A percentile compares a stretch with the other conserved stretches of the same genome.
Conservation (phyloP, 2,888 invertebrate genomes). For the Pyrrhia umbra region DNA sequence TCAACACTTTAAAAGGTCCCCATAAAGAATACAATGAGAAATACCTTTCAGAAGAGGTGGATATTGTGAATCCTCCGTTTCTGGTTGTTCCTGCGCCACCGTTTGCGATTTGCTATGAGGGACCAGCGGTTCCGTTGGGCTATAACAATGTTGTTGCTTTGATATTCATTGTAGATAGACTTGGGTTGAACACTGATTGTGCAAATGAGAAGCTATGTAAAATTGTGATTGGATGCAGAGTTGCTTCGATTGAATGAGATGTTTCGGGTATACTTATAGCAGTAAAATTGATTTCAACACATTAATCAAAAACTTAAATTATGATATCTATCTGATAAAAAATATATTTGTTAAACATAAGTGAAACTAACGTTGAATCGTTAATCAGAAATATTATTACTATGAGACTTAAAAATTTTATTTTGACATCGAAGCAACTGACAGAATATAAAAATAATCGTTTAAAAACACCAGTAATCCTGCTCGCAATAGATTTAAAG, state of each 20-base stretch:
- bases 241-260: conserved; percentile 34
- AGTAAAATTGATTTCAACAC: not conserved
- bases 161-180: conserved; percentile 7
- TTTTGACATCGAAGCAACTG: conserved; percentile 46
- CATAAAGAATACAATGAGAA: conserved; percentile 12
- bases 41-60: conserved; percentile 89
- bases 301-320: not conserved
- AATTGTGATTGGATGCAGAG: conserved; percentile 32
- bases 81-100: conserved; percentile 79
- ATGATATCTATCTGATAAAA: too few species aligned
- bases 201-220: conserved; percentile 45
- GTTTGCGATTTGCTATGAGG: conserved; percentile 88
- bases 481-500: conserved; percentile 30
- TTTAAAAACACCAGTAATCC: conserved; percentile 9
- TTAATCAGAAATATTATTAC: too few species aligned
- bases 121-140: conserved; percentile 84
- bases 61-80: conserved; percentile 87
- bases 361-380: too few species aligned
- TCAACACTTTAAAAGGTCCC: not conserved
- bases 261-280: not conserved
- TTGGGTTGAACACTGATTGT: conserved; percentile 38
- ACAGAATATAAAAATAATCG: conserved; percentile 14
- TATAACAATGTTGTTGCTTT: conserved; percentile 68
- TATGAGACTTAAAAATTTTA: not conserved
- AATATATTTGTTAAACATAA: too few species aligned